Evolutionary conservation across 2,888 invertebrate species (phyloP), one percentile per base, ranked within the genome.

Genomic region (Leucania comma): DNA sequence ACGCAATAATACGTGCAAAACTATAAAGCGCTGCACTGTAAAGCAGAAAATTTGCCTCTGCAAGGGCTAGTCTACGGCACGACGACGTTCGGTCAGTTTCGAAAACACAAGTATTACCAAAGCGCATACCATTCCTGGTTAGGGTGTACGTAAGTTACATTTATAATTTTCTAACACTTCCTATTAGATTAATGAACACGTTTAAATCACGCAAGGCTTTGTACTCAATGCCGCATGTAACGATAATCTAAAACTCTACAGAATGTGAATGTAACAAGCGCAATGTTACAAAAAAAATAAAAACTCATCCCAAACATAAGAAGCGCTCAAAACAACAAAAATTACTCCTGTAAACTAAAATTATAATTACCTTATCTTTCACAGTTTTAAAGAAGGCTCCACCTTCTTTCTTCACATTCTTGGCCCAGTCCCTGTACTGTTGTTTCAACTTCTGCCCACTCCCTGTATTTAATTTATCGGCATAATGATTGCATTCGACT

Each of bases 371-470:
- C 97, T 98, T 98, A 90, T 98, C 98, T 93, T 98, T 98, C 17
- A 99, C 97, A 88, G 97, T 98, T 93, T 98, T 98, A 85, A 98
- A 97, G 90, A 98, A 98, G 3, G 98, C 98, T 0, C 98, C 97
- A 10, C 98, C 98, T 91, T 98, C 98, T 90, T 97, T 97, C 89
- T 97, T 97, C 95, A 98, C 98, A 3, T 97, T 97, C 48, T 97
- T 97, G 14, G 97, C 97, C 98, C 98, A 98, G 86, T 99, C 98
- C n/a, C 90, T 86, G 87, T 97, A 92, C 96, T 96, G 95, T 62
- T 93, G 94, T 78, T 93, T 95, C 8, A 95, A 84, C 50, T 89
- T 91, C 91, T 96, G 93, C 68, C 96, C 93, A 87, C 96, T 93
- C 82, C 96, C 94, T 0, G 94, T 91, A 92, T 95, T 88, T 85